Evolutionary conservation across 2,888 invertebrate genomes (phyloP), one percentile per base, ranked within the genome.

Genomic region (Tenodera sinensis): DNA sequence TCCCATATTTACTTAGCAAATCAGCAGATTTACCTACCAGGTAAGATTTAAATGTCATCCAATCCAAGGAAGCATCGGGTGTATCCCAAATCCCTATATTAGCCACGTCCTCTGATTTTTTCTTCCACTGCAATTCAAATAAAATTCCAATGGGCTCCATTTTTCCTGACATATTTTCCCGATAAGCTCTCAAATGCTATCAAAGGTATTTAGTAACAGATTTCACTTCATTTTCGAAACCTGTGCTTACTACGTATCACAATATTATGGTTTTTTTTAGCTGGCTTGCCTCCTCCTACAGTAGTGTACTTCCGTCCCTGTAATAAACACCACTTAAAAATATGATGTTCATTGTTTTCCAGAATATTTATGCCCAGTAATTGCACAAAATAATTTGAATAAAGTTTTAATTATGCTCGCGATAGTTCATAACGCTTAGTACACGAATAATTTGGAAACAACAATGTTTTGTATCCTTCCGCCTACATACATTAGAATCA

Each of bases 11-110:
- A 42, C 42, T 42, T 42, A 42, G 12, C 42, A 42, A 28, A 28
- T 83, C 15, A n/a, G 20, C 12, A 87, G 89, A 90, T 91, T 90
- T 82, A 91, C 92, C 92, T 92, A 94, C 94, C 92, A 94, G 91
- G 91, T 94, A 94, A 3, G 93, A 93, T 91, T 93, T 94, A 90
- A 94, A 94, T 87, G 92, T 92, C 89, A 93, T 92, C 93, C 93
- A 93, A 91, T 93, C 93, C 85, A 93, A 91, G 84, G 93, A 93
- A 25, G 93, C 93, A 81, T 93, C 92, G 6, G 93, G 93, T 83
- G 93, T 93, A 91, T 94, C 94, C 90, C 93, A 93, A 91, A 94
- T 93, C 88, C 93, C 93, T 83, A 94, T 93, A 84, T 90, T 91
- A 28, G 90, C 90, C 87, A 93, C 92, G 90, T 93, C 92, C 90